Conservation (phyloP, 2,113 vertebrate species). For the Osmerus eperlanus region DNA sequence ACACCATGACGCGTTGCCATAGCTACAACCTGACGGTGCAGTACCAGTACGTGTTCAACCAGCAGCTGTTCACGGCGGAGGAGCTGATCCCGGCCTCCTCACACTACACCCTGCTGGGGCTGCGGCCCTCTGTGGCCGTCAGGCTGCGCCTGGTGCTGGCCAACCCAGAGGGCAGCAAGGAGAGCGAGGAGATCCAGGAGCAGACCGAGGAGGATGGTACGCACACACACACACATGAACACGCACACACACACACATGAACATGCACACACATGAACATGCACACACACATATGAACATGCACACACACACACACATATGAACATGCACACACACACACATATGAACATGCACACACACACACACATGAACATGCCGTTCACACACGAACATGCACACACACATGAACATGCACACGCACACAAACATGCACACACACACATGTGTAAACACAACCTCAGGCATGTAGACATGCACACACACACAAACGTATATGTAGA, state of each 20-base stretch:
- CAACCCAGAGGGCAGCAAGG: slow-evolving; percentile 91
- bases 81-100: slow-evolving; percentile 92
- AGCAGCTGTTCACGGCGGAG: slow-evolving; percentile 87
- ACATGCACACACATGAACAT: slow-evolving; percentile 6
- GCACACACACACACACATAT: not conserved
- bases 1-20: slow-evolving; percentile 92
- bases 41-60: slow-evolving; percentile 93
- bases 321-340: not conserved
- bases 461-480: too few relatives aligned
- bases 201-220: slow-evolving; percentile 95
- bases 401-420: too few relatives aligned
- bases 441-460: too few relatives aligned
- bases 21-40: slow-evolving; percentile 97
- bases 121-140: slow-evolving; percentile 91
- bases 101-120: slow-evolving; percentile 89
- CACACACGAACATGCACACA: too few relatives aligned
- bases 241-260: not conserved
- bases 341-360: not conserved
- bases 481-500: slow-evolving; percentile 13
- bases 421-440: too few relatives aligned
- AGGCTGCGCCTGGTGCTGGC: slow-evolving; percentile 85
- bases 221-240: not conserved
- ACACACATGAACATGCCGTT: too few relatives aligned
- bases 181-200: slow-evolving; percentile 92
- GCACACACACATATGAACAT: slow-evolving; percentile 10